Percentiles rank a stretch among this genome's conserved stretches.
These are phyloP conservation scores for Dinocampus coccinellae DNA, from an alignment of 2,888 invertebrate species.

Conservation along the genomic window DNA sequence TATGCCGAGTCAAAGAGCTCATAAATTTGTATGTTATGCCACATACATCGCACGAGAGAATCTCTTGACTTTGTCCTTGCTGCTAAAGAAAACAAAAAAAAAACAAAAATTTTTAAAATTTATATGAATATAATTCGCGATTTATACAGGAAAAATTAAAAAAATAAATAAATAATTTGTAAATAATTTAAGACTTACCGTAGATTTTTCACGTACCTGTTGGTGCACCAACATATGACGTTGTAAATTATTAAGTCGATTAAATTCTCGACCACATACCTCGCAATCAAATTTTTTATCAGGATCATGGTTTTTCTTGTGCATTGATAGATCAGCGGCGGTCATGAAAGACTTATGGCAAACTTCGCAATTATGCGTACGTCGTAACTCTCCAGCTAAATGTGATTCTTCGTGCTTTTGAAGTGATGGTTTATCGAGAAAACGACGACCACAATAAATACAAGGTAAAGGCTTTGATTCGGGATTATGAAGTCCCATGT, in stretches of 20 bases:
- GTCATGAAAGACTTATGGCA: conserved; percentile 73
- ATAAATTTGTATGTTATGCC: conserved; percentile 73
- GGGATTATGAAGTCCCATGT: conserved; percentile 67
- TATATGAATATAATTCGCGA: conserved; percentile 15
- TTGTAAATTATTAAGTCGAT: conserved; percentile 67
- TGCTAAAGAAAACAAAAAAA: conserved; percentile 37
- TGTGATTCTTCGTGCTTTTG: conserved; percentile 69
- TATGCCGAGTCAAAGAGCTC: conserved; percentile 74
- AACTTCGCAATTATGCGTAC: conserved; percentile 70
- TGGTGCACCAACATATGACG: conserved; percentile 69
- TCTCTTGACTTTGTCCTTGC: conserved; percentile 64
- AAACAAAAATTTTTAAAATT: not conserved
- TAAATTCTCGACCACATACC: conserved; percentile 68
- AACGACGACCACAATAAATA: conserved; percentile 68
- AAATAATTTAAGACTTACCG: conserved; percentile 35
- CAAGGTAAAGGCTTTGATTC: conserved; percentile 67
- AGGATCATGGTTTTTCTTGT: conserved; percentile 68
- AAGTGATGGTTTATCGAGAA: conserved; percentile 67
- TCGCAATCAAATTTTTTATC: conserved; percentile 68
- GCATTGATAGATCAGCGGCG: conserved; percentile 69
- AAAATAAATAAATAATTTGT: conserved; percentile 10
- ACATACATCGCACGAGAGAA: conserved; percentile 69
- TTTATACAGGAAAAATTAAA: conserved; percentile 21
- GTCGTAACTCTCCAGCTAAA: conserved; percentile 62
- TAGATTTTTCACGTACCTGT: conserved; percentile 60